Base-by-base conservation (phyloP, 2,113 vertebrate species). In the Zonotrichia leucophrys region DNA sequence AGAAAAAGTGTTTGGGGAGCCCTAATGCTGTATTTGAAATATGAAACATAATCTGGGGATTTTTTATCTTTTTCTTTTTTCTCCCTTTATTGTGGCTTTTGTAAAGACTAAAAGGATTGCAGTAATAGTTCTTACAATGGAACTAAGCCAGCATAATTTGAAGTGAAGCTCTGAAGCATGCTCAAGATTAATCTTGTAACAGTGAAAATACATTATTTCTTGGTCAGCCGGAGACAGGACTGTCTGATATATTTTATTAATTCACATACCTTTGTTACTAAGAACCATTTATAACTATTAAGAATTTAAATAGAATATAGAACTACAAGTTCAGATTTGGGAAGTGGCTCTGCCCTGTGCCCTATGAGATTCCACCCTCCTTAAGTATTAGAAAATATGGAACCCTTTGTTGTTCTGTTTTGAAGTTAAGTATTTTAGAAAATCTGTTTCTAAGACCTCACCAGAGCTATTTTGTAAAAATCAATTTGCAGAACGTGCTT, bases 241-340 rank as follows among this genome's bases (percentile, higher is more conserved):
- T 91, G 90, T 70, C 69, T 81, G 68, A 69, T 70, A 62, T 5
- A 31, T 55, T 87, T 93, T 59, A 82, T 86, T 95, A 95, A 83
- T 89, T 84, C 64, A 63, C 55, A 64, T 64, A 42, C 20, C 53
- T 81, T 50, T 77, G 12, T 89, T 69, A 80, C 79, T 62, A 86
- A 83, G 73, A 86, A 24, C 13, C 28, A 46, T 63, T 94, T 81
- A 59, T 86, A 91, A 78, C 23, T 81, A 55, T 50, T 81, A 84
- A 81, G n/a, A 94, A 72, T 72, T 77, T 44, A 81, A 81, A 95
- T 77, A 83, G 69, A 50, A 75, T 50, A 46, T 5, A 58, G 20
- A 90, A 46, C 20, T 46, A 42, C 14, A 78, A 78, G 27, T 81
- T 78, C 42, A 81, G 24, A 75, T 84, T 62, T 81, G 66, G 20